Base-by-base conservation (phyloP, 2,888 invertebrate genomes). In the Cetonia aurata region DNA sequence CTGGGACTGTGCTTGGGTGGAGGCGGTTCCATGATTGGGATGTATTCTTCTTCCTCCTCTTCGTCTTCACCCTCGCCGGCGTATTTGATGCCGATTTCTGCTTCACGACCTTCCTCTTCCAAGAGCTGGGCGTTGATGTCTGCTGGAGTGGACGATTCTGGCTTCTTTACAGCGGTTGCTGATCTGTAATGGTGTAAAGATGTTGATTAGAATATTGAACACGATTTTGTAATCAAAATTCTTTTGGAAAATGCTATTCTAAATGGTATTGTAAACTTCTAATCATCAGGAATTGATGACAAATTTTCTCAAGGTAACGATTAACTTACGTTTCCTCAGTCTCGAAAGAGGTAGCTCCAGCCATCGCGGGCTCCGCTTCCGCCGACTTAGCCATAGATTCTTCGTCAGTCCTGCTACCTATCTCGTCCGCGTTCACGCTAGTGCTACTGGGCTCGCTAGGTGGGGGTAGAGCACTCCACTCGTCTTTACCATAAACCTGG, bases 401-500 rank as follows among this genome's bases (percentile, higher is more conserved):
- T 3, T 19, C 46, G 4, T 50, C 68, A 8, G 25, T 44, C 13
- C 17, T 33, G n/a, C 42, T 44, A n/a, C 9, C 31, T 15, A 15
- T 12, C 10, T 31, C 46, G 3, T 15, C 33, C 1, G 25, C 13
- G 1, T 42, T 37, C 3, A 12, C 8, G 1, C 37, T 56, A 10
- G 10, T 10, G 3, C 4, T 37, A 10, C 10, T 10, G 6, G 37
- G 10, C 8, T 37, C 37, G 37, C 46, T 48, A 19, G 53, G 12
- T 52, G 70, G 19, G 25, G 37, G 31, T 4, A 41, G 31, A 44
- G 68, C 46, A 15, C 80, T 81, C 83, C 83, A 83, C 17, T 83
- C 82, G 12, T 81, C 81, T 65, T 80, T 81, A 6, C 83, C 83
- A 66, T 81, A 81, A 4, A 82, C 76, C 56, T 81, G 74, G 3